Evolutionary conservation across 2,797 vertebrate species (phyloP).

Genomic region (Pangasius krempfi): DNA sequence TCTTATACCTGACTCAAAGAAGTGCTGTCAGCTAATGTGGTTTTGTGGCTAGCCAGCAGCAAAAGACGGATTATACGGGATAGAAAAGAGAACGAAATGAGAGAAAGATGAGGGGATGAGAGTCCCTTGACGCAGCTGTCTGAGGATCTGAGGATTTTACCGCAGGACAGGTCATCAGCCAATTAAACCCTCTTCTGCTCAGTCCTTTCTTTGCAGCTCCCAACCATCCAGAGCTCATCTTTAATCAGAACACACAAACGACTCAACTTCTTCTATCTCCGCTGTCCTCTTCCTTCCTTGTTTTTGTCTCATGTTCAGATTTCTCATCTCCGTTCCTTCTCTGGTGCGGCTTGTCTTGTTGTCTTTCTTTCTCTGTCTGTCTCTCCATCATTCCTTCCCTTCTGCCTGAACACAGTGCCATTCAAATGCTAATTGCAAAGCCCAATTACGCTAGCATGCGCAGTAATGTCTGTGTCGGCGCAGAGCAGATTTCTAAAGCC

Average conservation of each 20-base stretch:
- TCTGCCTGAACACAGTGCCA: conserved; percentile 61
- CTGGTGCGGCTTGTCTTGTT: conserved; percentile 27
- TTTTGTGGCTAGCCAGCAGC: conserved; percentile 30
- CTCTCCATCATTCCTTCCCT: conserved; percentile 20
- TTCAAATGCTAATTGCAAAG: conserved; percentile 75
- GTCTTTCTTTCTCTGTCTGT: conserved; percentile 32
- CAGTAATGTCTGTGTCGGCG: conserved; percentile 69
- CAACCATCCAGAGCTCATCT: conserved; percentile 47
- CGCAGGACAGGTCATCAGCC: conserved; percentile 60
- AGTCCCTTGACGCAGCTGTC: conserved; percentile 44
- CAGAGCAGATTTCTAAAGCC: conserved; percentile 66
- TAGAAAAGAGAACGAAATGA: conserved; percentile 5
- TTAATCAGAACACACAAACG: conserved; percentile 54
- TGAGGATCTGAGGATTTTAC: conserved; percentile 50
- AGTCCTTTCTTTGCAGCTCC: conserved; percentile 34
- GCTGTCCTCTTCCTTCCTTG: not conserved
- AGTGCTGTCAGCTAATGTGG: conserved; percentile 16
- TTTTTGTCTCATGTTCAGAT: not conserved
- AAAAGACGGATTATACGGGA: conserved; percentile 28
- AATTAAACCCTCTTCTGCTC: conserved; percentile 58
- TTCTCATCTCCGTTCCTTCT: not conserved
- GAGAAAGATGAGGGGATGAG: conserved; percentile 29
- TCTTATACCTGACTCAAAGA: conserved; percentile 21
- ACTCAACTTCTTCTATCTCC: not conserved
- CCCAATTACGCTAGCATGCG: conserved; percentile 71